Evolutionary conservation across 2,113 vertebrate genomes (phyloP).

Genomic region (Hippocampus mohnikei): DNA sequence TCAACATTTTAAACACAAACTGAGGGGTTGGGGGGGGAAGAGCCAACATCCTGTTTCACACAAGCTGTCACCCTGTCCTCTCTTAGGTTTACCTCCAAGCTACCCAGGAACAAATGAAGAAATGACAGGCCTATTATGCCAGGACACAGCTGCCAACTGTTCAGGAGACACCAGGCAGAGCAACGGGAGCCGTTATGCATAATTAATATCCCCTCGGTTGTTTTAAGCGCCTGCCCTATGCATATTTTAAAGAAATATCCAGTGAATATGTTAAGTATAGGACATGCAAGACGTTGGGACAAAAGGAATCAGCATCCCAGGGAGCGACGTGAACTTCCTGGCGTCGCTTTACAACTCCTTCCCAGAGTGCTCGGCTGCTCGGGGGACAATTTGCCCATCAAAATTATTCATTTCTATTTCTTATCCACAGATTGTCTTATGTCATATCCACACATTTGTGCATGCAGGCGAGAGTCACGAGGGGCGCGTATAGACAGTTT

Average conservation of each 20-base stretch:
- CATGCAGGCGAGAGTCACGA: constrained; percentile 18
- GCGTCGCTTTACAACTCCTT: constrained; percentile 31
- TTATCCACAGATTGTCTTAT: constrained; percentile 25
- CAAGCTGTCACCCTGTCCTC: constrained; percentile 31
- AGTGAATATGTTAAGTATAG: constrained; percentile 64
- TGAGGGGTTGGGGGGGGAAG: background rate
- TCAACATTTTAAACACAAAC: constrained; percentile 18
- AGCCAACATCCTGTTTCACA: constrained; percentile 7
- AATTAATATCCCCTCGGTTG: constrained; percentile 65
- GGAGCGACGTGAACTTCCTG: constrained; percentile 45
- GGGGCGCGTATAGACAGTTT: constrained; percentile 15
- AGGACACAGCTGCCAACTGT: constrained; percentile 47
- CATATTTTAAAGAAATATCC: constrained; percentile 72
- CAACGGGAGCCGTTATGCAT: constrained; percentile 53
- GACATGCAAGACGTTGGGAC: constrained; percentile 54
- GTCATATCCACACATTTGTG: constrained; percentile 13
- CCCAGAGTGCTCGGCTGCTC: constrained; percentile 43
- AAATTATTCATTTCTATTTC: constrained; percentile 45
- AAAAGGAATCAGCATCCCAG: constrained; percentile 54
- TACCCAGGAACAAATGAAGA: constrained; percentile 15
- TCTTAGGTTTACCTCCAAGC: constrained; percentile 10
- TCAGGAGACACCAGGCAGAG: constrained; percentile 58
- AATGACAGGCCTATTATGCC: constrained; percentile 40
- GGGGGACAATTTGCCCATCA: constrained; percentile 46
- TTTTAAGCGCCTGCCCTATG: constrained; percentile 60